Conservation (phyloP, 2,113 vertebrate species). For the Sander vitreus region DNA sequence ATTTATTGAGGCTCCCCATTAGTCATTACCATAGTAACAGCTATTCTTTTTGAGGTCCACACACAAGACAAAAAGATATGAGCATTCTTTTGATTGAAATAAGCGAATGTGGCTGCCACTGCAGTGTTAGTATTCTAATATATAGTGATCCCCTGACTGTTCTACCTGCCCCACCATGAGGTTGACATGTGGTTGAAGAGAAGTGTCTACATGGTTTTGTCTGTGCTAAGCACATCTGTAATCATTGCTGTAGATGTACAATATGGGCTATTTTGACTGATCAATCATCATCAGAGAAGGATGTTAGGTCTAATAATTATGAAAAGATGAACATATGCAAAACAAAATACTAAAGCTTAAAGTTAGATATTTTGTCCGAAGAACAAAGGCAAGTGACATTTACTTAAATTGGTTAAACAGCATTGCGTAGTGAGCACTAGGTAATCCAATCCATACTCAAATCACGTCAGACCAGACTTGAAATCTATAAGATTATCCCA, state of each 20-base stretch:
- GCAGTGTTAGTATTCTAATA: neutral
- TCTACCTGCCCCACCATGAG: neutral
- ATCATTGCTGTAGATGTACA: neutral
- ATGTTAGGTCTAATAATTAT: neutral
- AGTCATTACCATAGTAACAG: too few relatives aligned
- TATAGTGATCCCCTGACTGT: neutral
- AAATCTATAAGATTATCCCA: neutral
- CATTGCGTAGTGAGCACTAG: neutral
- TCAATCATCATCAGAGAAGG: neutral
- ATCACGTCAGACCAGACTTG: neutral
- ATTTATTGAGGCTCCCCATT: too few relatives aligned
- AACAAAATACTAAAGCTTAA: neutral
- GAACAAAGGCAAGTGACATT: neutral
- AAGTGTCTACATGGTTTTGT: neutral
- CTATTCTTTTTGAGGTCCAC: too few relatives aligned
- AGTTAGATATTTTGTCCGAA: neutral
- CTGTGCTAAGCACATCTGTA: neutral
- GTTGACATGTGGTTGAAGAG: neutral
- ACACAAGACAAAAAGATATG: too few relatives aligned
- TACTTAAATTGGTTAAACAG: too few relatives aligned
- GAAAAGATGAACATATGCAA: neutral
- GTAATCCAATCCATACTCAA: neutral
- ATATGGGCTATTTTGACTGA: neutral
- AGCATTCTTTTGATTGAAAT: neutral
- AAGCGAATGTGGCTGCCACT: neutral